phyloP scores from a whole-genome alignment of 2,888 invertebrate genomes.

The Phaedon cochleariae region DNA sequence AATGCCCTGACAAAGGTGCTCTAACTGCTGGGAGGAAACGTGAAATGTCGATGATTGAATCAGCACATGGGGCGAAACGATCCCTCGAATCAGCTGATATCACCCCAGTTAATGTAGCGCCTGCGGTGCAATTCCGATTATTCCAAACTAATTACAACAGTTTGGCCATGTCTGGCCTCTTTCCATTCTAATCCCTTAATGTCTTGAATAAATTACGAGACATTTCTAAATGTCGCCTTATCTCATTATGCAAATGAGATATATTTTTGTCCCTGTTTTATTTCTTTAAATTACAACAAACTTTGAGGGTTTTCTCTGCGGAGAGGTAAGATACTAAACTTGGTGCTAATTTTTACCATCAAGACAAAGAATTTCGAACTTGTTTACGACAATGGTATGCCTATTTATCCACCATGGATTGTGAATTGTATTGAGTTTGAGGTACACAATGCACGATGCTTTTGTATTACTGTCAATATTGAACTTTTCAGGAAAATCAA shows the following conservation, averaged over 20 bases:
- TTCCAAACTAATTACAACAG: constrained; percentile 41
- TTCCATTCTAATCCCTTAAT: constrained; percentile 38
- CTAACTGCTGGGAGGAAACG: background rate
- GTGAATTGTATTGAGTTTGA: too few relatives aligned
- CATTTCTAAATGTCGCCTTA: constrained; percentile 35
- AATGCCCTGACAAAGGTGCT: background rate
- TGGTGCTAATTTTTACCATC: background rate
- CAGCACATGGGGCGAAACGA: background rate
- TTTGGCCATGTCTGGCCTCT: constrained; percentile 35
- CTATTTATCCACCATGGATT: too few relatives aligned
- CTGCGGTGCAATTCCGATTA: constrained; percentile 36
- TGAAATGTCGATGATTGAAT: background rate
- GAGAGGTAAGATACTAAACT: constrained; percentile 5
- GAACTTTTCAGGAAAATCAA: too few relatives aligned
- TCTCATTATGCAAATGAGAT: constrained; percentile 40
- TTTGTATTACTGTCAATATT: too few relatives aligned
- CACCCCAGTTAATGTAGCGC: constrained; percentile 15
- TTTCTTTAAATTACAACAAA: constrained; percentile 10
- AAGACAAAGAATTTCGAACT: too few relatives aligned
- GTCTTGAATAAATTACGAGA: constrained; percentile 41
- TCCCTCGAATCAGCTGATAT: background rate
- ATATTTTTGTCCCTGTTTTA: constrained; percentile 9
- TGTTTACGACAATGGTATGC: too few relatives aligned
- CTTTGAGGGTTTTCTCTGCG: constrained; percentile 10
- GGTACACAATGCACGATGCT: too few relatives aligned